These are phyloP conservation scores for Auanema freiburgensis DNA, from an alignment of 2,888 invertebrate species.

Conservation along the genomic window DNA sequence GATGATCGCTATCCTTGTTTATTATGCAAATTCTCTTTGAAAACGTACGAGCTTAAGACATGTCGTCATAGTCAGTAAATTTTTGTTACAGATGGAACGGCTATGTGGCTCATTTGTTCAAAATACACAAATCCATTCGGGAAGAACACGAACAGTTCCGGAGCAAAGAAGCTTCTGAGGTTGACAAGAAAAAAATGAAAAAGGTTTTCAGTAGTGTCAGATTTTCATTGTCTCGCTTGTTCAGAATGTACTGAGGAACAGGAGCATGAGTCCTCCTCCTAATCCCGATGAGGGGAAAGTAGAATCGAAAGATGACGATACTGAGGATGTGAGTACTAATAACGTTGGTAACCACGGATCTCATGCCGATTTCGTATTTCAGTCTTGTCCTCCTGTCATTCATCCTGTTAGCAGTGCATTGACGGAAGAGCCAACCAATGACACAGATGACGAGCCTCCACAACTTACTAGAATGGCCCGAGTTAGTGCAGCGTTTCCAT, in stretches of 20 bases:
- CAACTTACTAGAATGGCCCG: constrained; percentile 8
- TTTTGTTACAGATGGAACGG: constrained; percentile 9
- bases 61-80: no score
- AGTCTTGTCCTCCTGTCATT: constrained; percentile 5
- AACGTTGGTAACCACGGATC: neutral
- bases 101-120: constrained; percentile 6
- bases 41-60: no score
- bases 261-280: neutral
- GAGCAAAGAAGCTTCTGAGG: neutral
- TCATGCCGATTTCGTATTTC: neutral
- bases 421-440: neutral
- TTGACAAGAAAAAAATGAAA: neutral
- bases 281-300: neutral
- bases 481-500: constrained; percentile 2
- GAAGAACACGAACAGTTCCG: constrained; percentile 9
- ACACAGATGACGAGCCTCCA: constrained; percentile 8
- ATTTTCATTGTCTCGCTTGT: neutral
- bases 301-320: neutral
- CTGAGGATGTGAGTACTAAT: neutral
- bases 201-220: neutral
- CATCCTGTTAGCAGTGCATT: constrained; percentile 3
- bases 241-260: neutral
- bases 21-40: constrained; percentile 11
- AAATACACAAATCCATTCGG: constrained; percentile 5
- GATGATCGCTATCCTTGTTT: constrained; percentile 1